Percentiles rank a stretch among this genome's conserved stretches.
Conservation (phyloP, 2,888 invertebrate species). For the Eupelmus urozonus region DNA sequence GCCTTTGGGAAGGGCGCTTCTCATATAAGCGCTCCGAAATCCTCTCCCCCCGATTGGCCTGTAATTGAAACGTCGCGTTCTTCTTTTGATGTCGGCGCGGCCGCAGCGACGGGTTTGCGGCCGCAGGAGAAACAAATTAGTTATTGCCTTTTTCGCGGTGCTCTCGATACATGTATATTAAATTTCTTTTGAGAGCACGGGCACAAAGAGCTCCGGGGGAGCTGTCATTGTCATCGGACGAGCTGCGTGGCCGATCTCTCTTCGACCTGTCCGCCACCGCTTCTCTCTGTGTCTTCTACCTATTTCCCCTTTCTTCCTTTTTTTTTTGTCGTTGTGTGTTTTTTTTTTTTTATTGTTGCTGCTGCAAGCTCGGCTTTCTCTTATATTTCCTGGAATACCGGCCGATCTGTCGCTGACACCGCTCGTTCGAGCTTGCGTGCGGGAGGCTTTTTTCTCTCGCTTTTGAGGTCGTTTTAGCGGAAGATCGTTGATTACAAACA, state of each 20-base stretch:
- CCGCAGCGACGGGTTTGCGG: slow-evolving; percentile 53
- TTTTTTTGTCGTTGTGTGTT: not conserved
- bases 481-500: not conserved
- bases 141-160: no score
- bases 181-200: no score
- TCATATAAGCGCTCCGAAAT: no score
- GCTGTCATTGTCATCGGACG: no score
- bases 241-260: not conserved
- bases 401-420: slow-evolving; percentile 2
- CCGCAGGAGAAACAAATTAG: slow-evolving; percentile 30
- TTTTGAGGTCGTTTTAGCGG: not conserved
- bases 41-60: no score
- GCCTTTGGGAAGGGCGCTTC: no score
- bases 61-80: slow-evolving; percentile 65
- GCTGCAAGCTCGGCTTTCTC: not conserved
- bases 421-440: slow-evolving; percentile 7
- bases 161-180: no score
- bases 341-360: no score
- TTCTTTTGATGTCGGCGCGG: slow-evolving; percentile 62
- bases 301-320: slow-evolving; percentile 2
- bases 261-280: slow-evolving; percentile 16
- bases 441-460: not conserved
- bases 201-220: no score
- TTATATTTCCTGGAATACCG: slow-evolving; percentile 20
- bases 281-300: not conserved